Evolutionary conservation across 2,888 invertebrate genomes (phyloP), one percentile per base, ranked within the genome.

Genomic region (Gymnosoma rotundatum): DNA sequence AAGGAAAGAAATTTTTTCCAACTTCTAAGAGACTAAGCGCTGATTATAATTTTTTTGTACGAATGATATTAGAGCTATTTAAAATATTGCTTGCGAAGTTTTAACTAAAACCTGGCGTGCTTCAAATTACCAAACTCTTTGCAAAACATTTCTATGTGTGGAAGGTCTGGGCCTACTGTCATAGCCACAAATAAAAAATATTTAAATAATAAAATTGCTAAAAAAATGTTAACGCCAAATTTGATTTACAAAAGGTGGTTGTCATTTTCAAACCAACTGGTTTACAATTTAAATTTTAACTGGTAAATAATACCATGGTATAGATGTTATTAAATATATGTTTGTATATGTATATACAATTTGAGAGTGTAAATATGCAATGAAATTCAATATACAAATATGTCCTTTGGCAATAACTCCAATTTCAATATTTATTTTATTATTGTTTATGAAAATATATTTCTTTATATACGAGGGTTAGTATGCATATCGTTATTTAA

Each of bases 351-450:
- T 52, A 18, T 52, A 18, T 52, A 52, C 50, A 18, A 18, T 18
- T 8, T 38, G 18, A 25, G n/a, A 45, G 9, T 66, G 16, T 52
- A 20, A 25, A 16, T 8, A 45, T 61, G 60, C 50, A 50, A 50
- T 56, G 67, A 83, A 61, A 83, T 78, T 83, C 61, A 67, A 83
- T 78, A 83, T 45, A 25, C 16, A 78, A 83, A 83, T 50, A 78
- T 78, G 54, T 83, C 72, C 82, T 67, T 82, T 78, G 67, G 66
- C 76, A 78, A 67, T 67, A 78, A 70, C 54, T 76, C 36, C 60
- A 66, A 54, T 82, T 70, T 72, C 72, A 72, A 18, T 67, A 42
- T 72, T 66, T 66, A 58, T 12, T 32, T 32, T 32, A 32, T 32
- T 32, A 32, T 8, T 5, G 20, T 66, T 72, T 70, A 42, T 42